Base-by-base conservation (phyloP, 2,797 vertebrate species). In the Sebastes vulpes region DNA sequence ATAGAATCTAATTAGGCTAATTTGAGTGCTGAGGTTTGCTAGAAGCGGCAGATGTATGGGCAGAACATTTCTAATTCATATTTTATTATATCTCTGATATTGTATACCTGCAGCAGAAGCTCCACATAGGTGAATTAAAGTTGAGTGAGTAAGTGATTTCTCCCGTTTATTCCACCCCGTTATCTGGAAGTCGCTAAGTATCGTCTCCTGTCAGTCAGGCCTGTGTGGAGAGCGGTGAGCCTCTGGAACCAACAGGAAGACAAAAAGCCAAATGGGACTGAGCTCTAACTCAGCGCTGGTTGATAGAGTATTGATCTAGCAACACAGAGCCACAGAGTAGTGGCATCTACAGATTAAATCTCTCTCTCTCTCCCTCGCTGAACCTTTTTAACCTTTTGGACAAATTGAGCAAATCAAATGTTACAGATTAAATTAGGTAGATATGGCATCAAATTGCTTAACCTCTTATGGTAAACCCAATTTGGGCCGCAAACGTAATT, bases 261-360 rank as follows among this genome's bases (percentile, higher is more conserved):
- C 66, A 75, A 76, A 74, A 64, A 83, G 65, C 16, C 71, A 65
- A 72, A 72, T 31, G 54, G 29, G 46, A 58, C 72, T 25, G 75
- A 70, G 46, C 65, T 79, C 38, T 80, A 75, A 77, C 77, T 82
- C 64, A 81, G 66, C 32, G 2, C 60, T 46, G 23, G 46, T 68
- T 82, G 88, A 92, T 91, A 4, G 68, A 88, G 66, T 89, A 93
- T 91, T 79, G 89, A 93, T 93, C 65, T 9, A 14, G 60, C 72
- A 57, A 61, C 48, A 53, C 75, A 79, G 59, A 84, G 57, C 70
- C 64, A 69, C 60, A 46, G 28, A 74, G 61, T 3, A 80, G 46
- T 56, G 71, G 46, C 61, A 77, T 79, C 50, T 66, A 42, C 58
- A 75, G 81, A 84, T 70, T 76, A 46, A 52, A 73, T 76, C 54